Conservation (phyloP, 1,140 invertebrate genomes). For the Diorhabda sublineata region DNA sequence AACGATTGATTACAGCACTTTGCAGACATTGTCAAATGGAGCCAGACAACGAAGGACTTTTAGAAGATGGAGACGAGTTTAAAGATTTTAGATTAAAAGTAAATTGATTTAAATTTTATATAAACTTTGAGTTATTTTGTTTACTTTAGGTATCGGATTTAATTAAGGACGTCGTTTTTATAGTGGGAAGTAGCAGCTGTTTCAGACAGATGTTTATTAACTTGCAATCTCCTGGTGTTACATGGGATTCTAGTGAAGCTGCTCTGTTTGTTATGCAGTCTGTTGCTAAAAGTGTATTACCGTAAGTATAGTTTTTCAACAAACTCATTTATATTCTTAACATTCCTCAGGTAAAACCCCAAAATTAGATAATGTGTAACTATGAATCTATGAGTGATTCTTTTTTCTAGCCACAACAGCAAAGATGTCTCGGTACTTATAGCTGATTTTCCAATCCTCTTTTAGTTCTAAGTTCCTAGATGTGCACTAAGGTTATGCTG, state of each 20-base stretch:
- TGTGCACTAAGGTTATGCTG: no score
- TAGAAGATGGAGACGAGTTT: constrained; percentile 82
- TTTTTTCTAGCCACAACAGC: no score
- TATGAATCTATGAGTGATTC: no score
- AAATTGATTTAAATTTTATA: not conserved
- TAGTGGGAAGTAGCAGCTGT: constrained; percentile 87
- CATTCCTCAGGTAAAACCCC: not conserved
- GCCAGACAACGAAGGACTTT: constrained; percentile 81
- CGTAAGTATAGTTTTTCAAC: constrained; percentile 63
- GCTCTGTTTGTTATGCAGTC: constrained; percentile 93
- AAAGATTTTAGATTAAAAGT: constrained; percentile 83
- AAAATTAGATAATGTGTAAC: no score
- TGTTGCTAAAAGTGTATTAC: constrained; percentile 91
- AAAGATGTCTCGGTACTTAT: no score
- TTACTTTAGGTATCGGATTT: constrained; percentile 66
- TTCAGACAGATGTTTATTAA: constrained; percentile 87
- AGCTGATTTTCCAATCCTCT: no score
- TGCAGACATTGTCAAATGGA: constrained; percentile 89
- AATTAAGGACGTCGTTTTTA: constrained; percentile 96
- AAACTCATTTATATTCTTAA: not conserved
- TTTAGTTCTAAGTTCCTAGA: no score
- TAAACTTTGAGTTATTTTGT: not conserved
- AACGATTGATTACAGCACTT: constrained; percentile 78
- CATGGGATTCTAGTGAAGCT: constrained; percentile 93
- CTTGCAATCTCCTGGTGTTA: constrained; percentile 61